Evolutionary conservation across 2,113 vertebrate genomes (phyloP).

Genomic region (Glareola pratincola): DNA sequence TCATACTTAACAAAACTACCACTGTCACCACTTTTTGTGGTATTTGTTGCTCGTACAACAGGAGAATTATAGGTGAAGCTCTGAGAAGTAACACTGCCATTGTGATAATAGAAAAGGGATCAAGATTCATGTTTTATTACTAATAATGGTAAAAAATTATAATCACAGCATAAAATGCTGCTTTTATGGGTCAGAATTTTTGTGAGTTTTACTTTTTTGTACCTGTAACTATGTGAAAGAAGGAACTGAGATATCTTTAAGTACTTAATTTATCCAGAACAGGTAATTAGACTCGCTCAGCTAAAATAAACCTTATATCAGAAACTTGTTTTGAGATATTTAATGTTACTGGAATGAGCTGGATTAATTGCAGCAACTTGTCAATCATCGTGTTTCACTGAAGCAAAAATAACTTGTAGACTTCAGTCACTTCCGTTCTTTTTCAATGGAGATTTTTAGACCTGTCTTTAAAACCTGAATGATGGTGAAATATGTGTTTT

Average conservation of each 20-base stretch:
- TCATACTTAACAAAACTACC: neutral
- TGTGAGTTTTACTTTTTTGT: neutral
- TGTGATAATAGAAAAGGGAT: neutral
- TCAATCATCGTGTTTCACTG: neutral
- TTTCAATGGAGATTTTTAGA: neutral
- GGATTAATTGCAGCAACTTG: conserved; percentile 21
- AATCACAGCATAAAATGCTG: neutral
- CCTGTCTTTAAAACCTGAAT: neutral
- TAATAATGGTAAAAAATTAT: neutral
- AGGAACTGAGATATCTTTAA: neutral
- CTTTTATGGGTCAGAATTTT: neutral
- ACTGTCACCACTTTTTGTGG: neutral
- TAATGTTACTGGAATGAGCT: neutral
- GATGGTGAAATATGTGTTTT: neutral
- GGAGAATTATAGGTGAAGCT: neutral
- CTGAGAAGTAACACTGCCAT: neutral
- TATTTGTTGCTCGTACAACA: neutral
- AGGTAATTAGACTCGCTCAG: neutral
- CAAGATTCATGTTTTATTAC: neutral
- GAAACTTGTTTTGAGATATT: conserved; percentile 18
- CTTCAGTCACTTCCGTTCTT: neutral
- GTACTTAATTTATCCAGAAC: neutral
- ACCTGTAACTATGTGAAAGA: neutral
- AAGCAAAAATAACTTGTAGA: neutral
- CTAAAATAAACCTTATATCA: conserved; percentile 7